Conservation (phyloP, 2,113 vertebrate genomes). For the Acrocephalus arundinaceus region DNA sequence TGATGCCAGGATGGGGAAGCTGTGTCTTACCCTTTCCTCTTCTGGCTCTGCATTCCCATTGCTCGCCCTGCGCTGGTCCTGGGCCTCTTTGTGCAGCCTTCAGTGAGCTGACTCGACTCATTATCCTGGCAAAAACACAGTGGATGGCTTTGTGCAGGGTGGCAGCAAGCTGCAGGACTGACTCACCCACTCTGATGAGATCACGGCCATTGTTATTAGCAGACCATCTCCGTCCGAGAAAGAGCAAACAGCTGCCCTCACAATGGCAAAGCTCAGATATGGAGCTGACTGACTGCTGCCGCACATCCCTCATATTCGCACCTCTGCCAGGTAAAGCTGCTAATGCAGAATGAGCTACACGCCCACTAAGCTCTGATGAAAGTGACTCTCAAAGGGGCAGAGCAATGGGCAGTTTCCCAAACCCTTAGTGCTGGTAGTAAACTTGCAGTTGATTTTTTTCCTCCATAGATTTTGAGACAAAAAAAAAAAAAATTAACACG, state of each 20-base stretch:
- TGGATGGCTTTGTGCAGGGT: background rate
- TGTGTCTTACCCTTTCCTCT: background rate
- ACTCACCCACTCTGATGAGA: conserved; percentile 14
- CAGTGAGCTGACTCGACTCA: background rate
- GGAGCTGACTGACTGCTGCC: background rate
- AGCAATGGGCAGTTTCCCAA: background rate
- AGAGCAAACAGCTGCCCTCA: background rate
- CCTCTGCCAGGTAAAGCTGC: background rate
- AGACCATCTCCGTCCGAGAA: background rate
- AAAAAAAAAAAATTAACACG: background rate
- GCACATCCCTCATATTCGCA: background rate
- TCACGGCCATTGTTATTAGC: background rate
- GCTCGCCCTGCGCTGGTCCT: background rate
- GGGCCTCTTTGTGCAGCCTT: background rate
- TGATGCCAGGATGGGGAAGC: background rate
- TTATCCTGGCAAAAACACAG: background rate
- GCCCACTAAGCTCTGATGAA: background rate
- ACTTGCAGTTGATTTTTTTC: background rate
- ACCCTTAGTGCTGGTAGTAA: background rate
- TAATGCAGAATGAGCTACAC: background rate
- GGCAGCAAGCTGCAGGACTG: background rate
- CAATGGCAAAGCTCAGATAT: background rate
- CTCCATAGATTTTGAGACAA: background rate
- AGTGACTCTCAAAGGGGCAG: background rate
- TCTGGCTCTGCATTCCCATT: conserved; percentile 15